Conservation (phyloP, 2,888 invertebrate genomes). For the Drosophila eohydei region DNA sequence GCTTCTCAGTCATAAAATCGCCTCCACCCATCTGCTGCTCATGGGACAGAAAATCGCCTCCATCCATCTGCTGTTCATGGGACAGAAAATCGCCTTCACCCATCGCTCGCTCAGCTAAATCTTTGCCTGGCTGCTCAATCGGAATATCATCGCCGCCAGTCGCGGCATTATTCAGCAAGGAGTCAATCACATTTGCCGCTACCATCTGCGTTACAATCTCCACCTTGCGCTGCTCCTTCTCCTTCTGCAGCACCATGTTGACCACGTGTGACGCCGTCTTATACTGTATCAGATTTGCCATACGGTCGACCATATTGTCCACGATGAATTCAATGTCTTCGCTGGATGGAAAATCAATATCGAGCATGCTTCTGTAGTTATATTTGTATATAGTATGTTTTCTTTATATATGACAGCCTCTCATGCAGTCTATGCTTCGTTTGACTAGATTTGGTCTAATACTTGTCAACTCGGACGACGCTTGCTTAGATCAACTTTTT, state of each 20-base stretch:
- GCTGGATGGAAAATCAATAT: background rate
- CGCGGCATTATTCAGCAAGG: background rate
- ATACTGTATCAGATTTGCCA: background rate
- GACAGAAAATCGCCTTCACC: background rate
- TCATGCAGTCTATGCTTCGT: too few species aligned
- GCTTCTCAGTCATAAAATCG: background rate
- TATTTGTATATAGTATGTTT: background rate
- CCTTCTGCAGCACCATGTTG: background rate
- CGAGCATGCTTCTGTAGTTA: background rate
- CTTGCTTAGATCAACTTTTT: too few species aligned
- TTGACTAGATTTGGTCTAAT: background rate
- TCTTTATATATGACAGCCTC: too few species aligned
- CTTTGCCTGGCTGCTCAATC: background rate
- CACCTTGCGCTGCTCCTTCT: background rate
- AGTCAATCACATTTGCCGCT: background rate
- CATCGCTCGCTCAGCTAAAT: background rate
- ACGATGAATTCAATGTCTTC: background rate
- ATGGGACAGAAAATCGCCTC: too few species aligned
- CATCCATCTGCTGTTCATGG: background rate
- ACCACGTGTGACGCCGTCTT: conserved; percentile 5
- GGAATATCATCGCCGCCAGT: background rate
- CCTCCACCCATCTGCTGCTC: too few species aligned
- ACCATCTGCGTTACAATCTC: background rate
- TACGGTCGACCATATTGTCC: background rate
- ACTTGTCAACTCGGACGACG: background rate